phyloP scores from a whole-genome alignment of 2,888 invertebrate genomes.

The Parnassius apollo region DNA sequence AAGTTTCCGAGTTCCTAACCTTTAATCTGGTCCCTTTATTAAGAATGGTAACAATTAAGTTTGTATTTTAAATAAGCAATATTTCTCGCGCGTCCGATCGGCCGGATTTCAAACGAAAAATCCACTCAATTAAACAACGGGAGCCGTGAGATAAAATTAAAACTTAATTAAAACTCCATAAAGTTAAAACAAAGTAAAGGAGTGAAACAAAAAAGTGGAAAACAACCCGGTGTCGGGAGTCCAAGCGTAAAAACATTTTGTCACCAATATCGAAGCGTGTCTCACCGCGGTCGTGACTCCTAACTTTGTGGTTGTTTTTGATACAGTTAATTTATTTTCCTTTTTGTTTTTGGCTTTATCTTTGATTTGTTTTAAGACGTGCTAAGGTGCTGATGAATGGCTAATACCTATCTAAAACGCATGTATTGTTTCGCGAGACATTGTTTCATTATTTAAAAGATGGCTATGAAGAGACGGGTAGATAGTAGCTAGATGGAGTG shows the following conservation, averaged over 20 bases:
- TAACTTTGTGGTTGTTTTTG: constrained; percentile 27
- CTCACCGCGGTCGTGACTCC: constrained; percentile 42
- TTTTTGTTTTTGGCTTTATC: constrained; percentile 21
- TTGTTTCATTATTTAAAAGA: no score
- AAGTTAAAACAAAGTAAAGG: constrained; percentile 34
- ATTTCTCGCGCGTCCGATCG: constrained; percentile 45
- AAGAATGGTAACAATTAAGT: constrained; percentile 40
- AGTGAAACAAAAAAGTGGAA: constrained; percentile 36
- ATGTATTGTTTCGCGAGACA: no score
- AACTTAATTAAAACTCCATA: constrained; percentile 77
- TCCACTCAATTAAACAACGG: constrained; percentile 59
- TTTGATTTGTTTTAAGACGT: constrained; percentile 27
- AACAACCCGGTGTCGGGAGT: constrained; percentile 36
- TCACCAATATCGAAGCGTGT: constrained; percentile 49
- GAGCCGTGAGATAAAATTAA: constrained; percentile 74
- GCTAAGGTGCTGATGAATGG: constrained; percentile 8
- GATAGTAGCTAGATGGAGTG: no score
- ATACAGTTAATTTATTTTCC: constrained; percentile 22
- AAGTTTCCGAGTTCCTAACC: constrained; percentile 28
- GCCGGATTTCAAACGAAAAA: constrained; percentile 52
- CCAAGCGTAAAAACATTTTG: constrained; percentile 66
- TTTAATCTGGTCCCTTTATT: constrained; percentile 19
- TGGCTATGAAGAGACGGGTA: no score
- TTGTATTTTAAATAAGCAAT: constrained; percentile 40
- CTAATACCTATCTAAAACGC: background rate